Evolutionary conservation across 2,797 vertebrate genomes (phyloP).

Genomic region (Mastacembelus armatus): DNA sequence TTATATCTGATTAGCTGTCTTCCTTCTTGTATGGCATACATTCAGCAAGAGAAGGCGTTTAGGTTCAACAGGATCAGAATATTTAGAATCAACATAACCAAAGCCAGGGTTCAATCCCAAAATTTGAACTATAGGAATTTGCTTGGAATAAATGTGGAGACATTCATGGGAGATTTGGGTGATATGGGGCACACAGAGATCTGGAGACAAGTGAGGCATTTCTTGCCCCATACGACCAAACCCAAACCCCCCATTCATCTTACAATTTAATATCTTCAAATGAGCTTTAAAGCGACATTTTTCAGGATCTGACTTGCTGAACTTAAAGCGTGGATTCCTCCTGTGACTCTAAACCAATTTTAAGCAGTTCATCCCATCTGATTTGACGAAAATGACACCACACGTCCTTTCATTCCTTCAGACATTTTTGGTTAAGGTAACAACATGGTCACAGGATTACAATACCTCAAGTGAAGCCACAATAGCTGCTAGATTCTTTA

Average conservation of each 20-base stretch:
- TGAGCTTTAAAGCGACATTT: conserved; percentile 63
- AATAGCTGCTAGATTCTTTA: conserved; percentile 83
- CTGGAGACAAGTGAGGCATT: conserved; percentile 47
- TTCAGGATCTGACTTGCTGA: conserved; percentile 56
- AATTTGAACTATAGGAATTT: conserved; percentile 30
- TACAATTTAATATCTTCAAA: conserved; percentile 43
- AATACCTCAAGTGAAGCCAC: conserved; percentile 82
- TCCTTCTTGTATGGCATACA: conserved; percentile 84
- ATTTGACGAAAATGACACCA: conserved; percentile 61
- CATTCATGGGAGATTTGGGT: conserved; percentile 61
- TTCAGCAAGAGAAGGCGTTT: conserved; percentile 83
- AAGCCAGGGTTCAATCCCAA: conserved; percentile 45
- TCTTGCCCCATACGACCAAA: conserved; percentile 32
- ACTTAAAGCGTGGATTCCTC: conserved; percentile 50
- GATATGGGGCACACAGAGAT: conserved; percentile 30
- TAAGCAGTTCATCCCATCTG: conserved; percentile 31
- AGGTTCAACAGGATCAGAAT: conserved; percentile 66
- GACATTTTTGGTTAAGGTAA: conserved; percentile 84
- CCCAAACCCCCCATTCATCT: conserved; percentile 15
- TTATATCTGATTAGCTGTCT: conserved; percentile 82
- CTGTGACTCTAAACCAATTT: conserved; percentile 50
- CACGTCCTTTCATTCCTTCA: conserved; percentile 65
- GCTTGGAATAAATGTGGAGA: conserved; percentile 59
- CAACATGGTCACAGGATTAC: conserved; percentile 81
- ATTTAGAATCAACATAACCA: conserved; percentile 46